Base-by-base conservation (phyloP, 2,888 invertebrate genomes). In the Myopa testacea region DNA sequence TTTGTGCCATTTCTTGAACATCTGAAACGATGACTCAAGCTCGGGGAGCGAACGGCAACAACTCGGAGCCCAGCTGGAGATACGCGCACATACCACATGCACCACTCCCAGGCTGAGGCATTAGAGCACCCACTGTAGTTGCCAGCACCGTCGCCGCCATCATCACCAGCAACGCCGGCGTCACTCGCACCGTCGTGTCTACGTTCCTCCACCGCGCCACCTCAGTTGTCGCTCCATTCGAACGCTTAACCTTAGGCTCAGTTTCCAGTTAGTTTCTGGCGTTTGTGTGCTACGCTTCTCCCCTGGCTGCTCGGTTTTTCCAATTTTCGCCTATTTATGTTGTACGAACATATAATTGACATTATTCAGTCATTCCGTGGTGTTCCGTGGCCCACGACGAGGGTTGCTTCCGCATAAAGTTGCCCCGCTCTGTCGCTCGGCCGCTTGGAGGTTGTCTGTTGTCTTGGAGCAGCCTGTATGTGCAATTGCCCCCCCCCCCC, bases 291-390 rank as follows among this genome's bases (percentile, higher is more conserved):
- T 26, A 1, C 26, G 26, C 26, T 26, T 26, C 26, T 26, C 1
- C 26, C 26, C 4, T 4, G 12, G 38, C 38, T 12, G 4, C 19
- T 63, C 34, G 16, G 38, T 65, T 4, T 26, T 65, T 65, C 14
- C 16, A 3, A 12, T 38, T 65, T 26, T 63, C 34, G 63, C 19
- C 26, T 50, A 4, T 52, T 37, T 55, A 34, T 37, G 55, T 55
- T 55, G 37, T 34, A 55, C 70, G 55, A 70, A 52, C 70, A 70
- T 34, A 70, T 70, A 70, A 70, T 70, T 70, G 70, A 70, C 55
- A 70, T 70, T 70, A 55, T 70, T 70, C 55, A 55, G 69, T 37
- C 14, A 65, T 37, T 65, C 37, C 34, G 65, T 65, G 65, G 65
- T 65, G 37, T 16, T 4, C 8, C 34, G 65, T 34, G 37, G 14